Evolutionary conservation across 1,140 invertebrate species (phyloP), one percentile per base, ranked within the genome.

Genomic region (Apis laboriosa): DNA sequence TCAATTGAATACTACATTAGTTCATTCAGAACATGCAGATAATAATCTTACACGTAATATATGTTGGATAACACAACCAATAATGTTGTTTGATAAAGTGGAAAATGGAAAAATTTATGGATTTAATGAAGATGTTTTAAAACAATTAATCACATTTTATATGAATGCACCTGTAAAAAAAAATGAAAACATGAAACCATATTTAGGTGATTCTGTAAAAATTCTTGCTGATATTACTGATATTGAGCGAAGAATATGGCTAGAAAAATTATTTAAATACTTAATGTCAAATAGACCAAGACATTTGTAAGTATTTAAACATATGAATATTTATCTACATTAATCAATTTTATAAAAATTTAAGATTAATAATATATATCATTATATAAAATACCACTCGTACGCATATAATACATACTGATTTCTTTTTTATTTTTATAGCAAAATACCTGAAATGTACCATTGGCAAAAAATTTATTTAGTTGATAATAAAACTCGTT

Each of bases 1-100:
- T 91, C 98, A 99, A 93, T 90, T 99, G 51, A 99, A 99, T 91
- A 99, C 98, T 2, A 95, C 96, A 64, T 89, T 96, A 17, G 88
- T 98, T 72, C 95, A 97, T 88, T 92, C 93, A 81, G 94, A 96
- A 51, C 84, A 96, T 86, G 90, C 95, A 49, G 93, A 95, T 64
- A 93, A 93, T 49, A 98, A 98, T 94, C 93, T 95, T 0, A 95
- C 95, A 84, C 94, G 95, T 56, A 99, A 99, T 93, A 91, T 98
- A 61, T 98, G 97, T 88, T 98, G 97, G 95, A 95, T 95, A n/a
- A 97, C 96, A 21, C 93, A 95, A 53, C 94, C 96, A 21, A 89
- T 96, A 83, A 95, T 97, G 84, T 93, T 99, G 0, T 99, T 96
- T 93, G 97, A 98, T 58, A 93, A 93, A 51, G 95, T 98, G 60